Conservation (phyloP, 2,797 vertebrate genomes). For the Gephyroberyx darwinii region DNA sequence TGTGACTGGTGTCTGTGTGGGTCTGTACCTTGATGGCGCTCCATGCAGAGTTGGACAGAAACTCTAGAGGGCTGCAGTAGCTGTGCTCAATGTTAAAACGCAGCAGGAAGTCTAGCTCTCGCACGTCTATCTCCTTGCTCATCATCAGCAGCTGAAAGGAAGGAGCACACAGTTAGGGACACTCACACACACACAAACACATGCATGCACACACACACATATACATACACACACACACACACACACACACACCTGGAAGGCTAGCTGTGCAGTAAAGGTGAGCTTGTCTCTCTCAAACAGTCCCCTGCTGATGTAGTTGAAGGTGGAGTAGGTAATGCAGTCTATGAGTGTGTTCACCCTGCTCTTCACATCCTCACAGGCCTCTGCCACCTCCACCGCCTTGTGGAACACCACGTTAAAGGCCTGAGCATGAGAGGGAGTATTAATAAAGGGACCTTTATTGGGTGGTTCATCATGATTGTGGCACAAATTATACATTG, state of each 20-base stretch:
- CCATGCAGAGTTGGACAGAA: slow-evolving; percentile 82
- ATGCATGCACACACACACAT: slow-evolving; percentile 17
- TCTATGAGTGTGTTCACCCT: slow-evolving; percentile 81
- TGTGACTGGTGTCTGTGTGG: background rate
- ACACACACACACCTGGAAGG: slow-evolving; percentile 76
- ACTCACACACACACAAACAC: slow-evolving; percentile 13
- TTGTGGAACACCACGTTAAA: slow-evolving; percentile 88
- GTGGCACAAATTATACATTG: background rate
- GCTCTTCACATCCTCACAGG: slow-evolving; percentile 73
- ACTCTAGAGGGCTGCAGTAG: slow-evolving; percentile 82
- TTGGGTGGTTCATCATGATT: background rate
- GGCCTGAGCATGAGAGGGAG: slow-evolving; percentile 66
- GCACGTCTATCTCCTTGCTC: slow-evolving; percentile 80
- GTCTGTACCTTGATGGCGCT: slow-evolving; percentile 82
- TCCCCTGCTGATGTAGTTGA: slow-evolving; percentile 84
- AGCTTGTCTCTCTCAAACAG: slow-evolving; percentile 86
- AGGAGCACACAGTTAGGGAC: slow-evolving; percentile 27
- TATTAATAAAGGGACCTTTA: background rate
- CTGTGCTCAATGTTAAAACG: slow-evolving; percentile 84
- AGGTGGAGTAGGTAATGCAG: slow-evolving; percentile 81
- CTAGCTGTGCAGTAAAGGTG: slow-evolving; percentile 81
- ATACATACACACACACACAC: slow-evolving; percentile 54
- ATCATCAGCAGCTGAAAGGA: slow-evolving; percentile 79
- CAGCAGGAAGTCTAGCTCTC: slow-evolving; percentile 85
- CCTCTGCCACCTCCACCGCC: slow-evolving; percentile 78